phyloP scores from a whole-genome alignment of 2,888 invertebrate species.

The Microdon myrmicae region DNA sequence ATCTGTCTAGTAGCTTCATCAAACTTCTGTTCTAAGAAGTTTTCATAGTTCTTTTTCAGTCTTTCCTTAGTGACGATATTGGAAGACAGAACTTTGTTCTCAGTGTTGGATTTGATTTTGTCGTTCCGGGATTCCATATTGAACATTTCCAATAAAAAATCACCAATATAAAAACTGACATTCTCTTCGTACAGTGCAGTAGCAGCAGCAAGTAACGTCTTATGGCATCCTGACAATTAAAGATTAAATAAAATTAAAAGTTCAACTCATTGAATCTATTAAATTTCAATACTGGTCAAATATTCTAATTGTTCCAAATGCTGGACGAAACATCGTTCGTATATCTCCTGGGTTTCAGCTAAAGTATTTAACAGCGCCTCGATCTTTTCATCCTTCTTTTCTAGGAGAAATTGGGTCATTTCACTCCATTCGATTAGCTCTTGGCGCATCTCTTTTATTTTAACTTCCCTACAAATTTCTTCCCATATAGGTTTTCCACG shows the following conservation, averaged over 20 bases:
- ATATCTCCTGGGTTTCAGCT: conserved; percentile 57
- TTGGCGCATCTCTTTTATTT: conserved; percentile 56
- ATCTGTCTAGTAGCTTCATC: conserved; percentile 58
- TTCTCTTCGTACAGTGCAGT: conserved; percentile 57
- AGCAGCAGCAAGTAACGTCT: conserved; percentile 52
- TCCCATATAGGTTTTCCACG: conserved; percentile 59
- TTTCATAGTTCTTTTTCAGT: conserved; percentile 55
- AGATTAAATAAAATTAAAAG: background rate
- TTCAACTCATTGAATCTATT: background rate
- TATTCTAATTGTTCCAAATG: conserved; percentile 60
- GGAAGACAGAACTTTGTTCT: conserved; percentile 59
- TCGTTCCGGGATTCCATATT: conserved; percentile 52
- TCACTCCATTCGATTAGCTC: conserved; percentile 59
- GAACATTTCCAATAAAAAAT: conserved; percentile 57
- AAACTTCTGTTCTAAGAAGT: conserved; percentile 57
- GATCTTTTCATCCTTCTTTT: conserved; percentile 59
- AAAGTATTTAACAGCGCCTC: conserved; percentile 56
- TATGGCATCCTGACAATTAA: conserved; percentile 50
- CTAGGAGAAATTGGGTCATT: conserved; percentile 51
- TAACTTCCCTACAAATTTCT: conserved; percentile 57
- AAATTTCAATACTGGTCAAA: conserved; percentile 57
- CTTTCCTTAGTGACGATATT: conserved; percentile 56
- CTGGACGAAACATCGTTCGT: conserved; percentile 54
- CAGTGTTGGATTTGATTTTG: conserved; percentile 54
- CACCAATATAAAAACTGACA: conserved; percentile 56